Evolutionary conservation across 2,888 invertebrate species (phyloP), one percentile per base, ranked within the genome.

Genomic region (Agonopterix heracliana): DNA sequence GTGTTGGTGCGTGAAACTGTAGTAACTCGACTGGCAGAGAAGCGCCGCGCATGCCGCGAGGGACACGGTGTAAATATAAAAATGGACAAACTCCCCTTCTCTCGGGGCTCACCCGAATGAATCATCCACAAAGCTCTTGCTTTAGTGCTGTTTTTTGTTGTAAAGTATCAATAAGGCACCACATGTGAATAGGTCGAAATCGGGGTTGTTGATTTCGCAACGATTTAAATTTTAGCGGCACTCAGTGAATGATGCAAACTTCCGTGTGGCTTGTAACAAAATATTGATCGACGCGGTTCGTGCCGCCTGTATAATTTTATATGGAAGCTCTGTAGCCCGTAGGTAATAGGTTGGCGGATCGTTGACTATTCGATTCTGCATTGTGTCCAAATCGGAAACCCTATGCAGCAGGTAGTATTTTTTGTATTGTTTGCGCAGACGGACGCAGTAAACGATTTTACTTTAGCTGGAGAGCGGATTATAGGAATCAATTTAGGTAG

Each of bases 51-150:
- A 87, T 86, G 86, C 85, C 86, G 76, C 73, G 77, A 81, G 85
- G 81, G 84, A 81, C 78, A 73, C 81, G 82, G 70, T 80, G 81
- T 83, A 88, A 87, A 86, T 87, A 86, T 87, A 88, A 88, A 87
- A 88, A 86, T 86, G 85, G 78, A 84, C 78, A 81, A 82, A 81
- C 85, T 87, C 87, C 86, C 87, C 88, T 87, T 85, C 84, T 73
- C 7, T 11, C 71, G 70, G 81, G 80, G 81, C 78, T 82, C 81
- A 79, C 77, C 75, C 81, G 71, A 71, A 84, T 86, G 84, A 86
- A 85, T 88, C 87, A 87, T 74, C 70, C 73, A 80, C 71, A 64
- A 66, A 75, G 69, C 70, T 68, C 70, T 71, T 65, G 70, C 68
- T 62, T 70, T 55, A 60, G 56, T 57, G 56, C 58, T 60, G 61